Conservation (phyloP, 37 sponge, comb jelly and placozoan genomes). For the Axinella damicornis region DNA sequence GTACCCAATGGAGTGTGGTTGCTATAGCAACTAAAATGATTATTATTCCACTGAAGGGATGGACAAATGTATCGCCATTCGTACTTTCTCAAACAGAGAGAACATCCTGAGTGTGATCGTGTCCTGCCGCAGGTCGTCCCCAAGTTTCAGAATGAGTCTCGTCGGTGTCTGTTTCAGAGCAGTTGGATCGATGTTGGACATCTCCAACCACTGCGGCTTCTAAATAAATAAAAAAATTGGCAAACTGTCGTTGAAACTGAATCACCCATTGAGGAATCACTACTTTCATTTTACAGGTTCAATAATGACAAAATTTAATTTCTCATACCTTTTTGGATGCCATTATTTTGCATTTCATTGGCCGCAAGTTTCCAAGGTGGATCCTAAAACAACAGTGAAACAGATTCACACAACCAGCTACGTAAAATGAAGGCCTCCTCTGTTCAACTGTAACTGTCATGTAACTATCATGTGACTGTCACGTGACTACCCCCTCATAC, state of each 20-base stretch:
- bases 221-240: slow-evolving; percentile 15
- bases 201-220: slow-evolving; percentile 86
- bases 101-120: slow-evolving; percentile 80
- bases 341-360: slow-evolving; percentile 70
- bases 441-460: too few species aligned
- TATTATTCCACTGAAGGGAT: not conserved
- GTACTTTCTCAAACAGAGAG: slow-evolving; percentile 79
- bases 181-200: slow-evolving; percentile 60
- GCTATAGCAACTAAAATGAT: too few species aligned
- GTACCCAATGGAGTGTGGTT: too few species aligned
- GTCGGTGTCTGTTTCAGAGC: slow-evolving; percentile 38
- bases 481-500: too few species aligned
- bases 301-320: too few species aligned
- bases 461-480: too few species aligned
- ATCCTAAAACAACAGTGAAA: slow-evolving; percentile 16
- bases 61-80: too few species aligned
- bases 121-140: slow-evolving; percentile 87
- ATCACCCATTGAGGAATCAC: too few species aligned
- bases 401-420: too few species aligned
- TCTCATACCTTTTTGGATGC: slow-evolving; percentile 55
- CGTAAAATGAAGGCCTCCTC: too few species aligned
- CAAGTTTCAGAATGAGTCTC: slow-evolving; percentile 74
- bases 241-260: too few species aligned
- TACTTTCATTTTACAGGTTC: too few species aligned
- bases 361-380: slow-evolving; percentile 50